Evolutionary conservation across 1,140 invertebrate species (phyloP).

Genomic region (Camponotus pennsylvanicus): DNA sequence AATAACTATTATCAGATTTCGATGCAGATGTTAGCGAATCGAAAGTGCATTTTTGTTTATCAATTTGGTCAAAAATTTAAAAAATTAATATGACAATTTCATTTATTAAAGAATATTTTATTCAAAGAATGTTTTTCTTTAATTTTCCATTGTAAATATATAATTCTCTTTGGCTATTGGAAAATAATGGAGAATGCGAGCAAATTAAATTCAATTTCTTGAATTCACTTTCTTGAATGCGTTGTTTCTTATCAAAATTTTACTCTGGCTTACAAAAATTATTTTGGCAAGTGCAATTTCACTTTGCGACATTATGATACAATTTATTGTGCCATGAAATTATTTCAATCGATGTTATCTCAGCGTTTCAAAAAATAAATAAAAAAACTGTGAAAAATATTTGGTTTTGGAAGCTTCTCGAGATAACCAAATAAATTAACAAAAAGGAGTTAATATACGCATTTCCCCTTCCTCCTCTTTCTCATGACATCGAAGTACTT

Average conservation of each 20-base stretch:
- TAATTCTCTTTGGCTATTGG: background rate
- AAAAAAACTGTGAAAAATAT: background rate
- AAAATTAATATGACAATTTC: background rate
- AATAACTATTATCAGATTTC: background rate
- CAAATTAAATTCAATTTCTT: background rate
- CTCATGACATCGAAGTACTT: slow-evolving; percentile 8
- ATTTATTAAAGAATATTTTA: background rate
- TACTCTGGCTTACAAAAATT: background rate
- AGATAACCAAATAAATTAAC: slow-evolving; percentile 24
- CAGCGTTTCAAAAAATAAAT: background rate
- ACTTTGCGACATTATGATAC: background rate
- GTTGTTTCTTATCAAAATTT: background rate
- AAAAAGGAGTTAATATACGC: background rate
- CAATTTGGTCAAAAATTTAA: too few relatives aligned
- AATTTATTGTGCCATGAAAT: background rate
- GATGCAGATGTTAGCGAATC: background rate
- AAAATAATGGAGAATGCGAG: background rate
- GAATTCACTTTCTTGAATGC: background rate
- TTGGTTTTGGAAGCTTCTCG: slow-evolving; percentile 19
- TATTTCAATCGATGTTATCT: background rate
- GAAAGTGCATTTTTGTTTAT: background rate
- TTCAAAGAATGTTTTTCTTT: background rate
- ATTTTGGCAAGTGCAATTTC: background rate
- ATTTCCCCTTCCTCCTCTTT: background rate
- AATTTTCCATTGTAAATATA: background rate